These are phyloP conservation scores for Centropyge bicolor DNA, from an alignment of 2,797 vertebrate species.

Conservation along the genomic window DNA sequence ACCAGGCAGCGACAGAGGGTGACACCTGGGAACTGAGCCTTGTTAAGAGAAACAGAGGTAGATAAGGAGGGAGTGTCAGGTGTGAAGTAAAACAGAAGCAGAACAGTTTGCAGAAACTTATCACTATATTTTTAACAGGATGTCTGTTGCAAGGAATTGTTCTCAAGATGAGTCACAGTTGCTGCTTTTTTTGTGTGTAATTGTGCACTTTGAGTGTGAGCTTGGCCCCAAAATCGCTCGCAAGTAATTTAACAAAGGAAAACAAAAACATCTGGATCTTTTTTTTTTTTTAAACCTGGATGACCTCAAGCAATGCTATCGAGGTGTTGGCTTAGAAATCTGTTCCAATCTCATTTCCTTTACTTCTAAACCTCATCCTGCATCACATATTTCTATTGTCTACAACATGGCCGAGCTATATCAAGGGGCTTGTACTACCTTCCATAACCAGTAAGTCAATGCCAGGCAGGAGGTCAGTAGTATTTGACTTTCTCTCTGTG, in stretches of 20 bases:
- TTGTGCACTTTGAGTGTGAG: not conserved
- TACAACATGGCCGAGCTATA: slow-evolving; percentile 45
- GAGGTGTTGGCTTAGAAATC: not conserved
- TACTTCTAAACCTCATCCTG: not conserved
- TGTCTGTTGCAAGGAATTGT: not conserved
- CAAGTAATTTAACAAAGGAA: no score
- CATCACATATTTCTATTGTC: not conserved
- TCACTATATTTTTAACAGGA: not conserved
- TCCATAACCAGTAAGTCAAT: slow-evolving; percentile 96
- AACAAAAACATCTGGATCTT: not conserved
- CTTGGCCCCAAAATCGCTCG: not conserved
- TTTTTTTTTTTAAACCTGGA: no score
- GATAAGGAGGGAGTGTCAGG: not conserved
- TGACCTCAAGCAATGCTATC: not conserved
- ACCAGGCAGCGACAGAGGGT: not conserved
- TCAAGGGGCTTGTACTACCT: slow-evolving; percentile 90
- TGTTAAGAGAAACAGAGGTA: not conserved
- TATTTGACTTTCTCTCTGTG: slow-evolving; percentile 91
- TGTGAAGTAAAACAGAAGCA: not conserved
- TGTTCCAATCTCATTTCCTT: not conserved
- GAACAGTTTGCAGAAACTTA: not conserved
- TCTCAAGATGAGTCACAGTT: not conserved
- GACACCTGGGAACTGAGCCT: slow-evolving; percentile 3
- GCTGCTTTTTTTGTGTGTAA: not conserved
- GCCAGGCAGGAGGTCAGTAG: slow-evolving; percentile 94